Conservation (phyloP, 2,888 invertebrate species). For the Endomychus coccineus region DNA sequence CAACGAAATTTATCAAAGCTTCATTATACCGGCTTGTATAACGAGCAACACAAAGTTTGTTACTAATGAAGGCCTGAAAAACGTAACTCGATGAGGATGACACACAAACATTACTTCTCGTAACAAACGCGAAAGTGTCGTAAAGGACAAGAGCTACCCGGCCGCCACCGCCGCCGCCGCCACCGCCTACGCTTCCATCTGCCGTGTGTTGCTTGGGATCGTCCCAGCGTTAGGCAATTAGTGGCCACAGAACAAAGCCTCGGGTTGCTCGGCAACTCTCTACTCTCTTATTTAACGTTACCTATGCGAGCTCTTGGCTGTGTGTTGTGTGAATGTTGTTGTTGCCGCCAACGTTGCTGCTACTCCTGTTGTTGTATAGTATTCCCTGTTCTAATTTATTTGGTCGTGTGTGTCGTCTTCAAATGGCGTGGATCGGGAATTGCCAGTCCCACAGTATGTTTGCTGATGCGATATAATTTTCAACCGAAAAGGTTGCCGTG, state of each 20-base stretch:
- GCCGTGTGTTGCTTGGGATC: too few relatives aligned
- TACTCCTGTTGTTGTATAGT: too few relatives aligned
- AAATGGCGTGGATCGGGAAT: slow-evolving; percentile 38
- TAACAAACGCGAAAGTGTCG: slow-evolving; percentile 29
- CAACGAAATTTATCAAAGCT: slow-evolving; percentile 13
- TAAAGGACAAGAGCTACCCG: slow-evolving; percentile 20
- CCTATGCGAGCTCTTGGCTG: too few relatives aligned
- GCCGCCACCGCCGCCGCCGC: slow-evolving; percentile 21
- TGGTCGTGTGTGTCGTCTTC: slow-evolving; percentile 36
- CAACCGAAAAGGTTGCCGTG: too few relatives aligned
- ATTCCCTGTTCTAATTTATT: slow-evolving; percentile 40
- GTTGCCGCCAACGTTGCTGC: too few relatives aligned
- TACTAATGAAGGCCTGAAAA: slow-evolving; percentile 27
- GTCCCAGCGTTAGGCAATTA: slow-evolving; percentile 21
- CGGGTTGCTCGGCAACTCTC: slow-evolving; percentile 11
- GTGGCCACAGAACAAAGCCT: slow-evolving; percentile 25
- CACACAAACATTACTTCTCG: slow-evolving; percentile 21
- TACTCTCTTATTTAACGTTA: slow-evolving; percentile 11
- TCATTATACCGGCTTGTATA: slow-evolving; percentile 14
- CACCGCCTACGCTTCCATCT: too few relatives aligned
- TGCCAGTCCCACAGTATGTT: slow-evolving; percentile 41
- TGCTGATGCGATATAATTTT: slow-evolving; percentile 36
- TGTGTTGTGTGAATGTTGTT: slow-evolving; percentile 4
- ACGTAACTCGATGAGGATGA: slow-evolving; percentile 21
- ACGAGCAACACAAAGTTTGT: slow-evolving; percentile 26